Evolutionary conservation across 2,888 invertebrate species (phyloP), one percentile per base, ranked within the genome.

Genomic region (Mythimna pallens): DNA sequence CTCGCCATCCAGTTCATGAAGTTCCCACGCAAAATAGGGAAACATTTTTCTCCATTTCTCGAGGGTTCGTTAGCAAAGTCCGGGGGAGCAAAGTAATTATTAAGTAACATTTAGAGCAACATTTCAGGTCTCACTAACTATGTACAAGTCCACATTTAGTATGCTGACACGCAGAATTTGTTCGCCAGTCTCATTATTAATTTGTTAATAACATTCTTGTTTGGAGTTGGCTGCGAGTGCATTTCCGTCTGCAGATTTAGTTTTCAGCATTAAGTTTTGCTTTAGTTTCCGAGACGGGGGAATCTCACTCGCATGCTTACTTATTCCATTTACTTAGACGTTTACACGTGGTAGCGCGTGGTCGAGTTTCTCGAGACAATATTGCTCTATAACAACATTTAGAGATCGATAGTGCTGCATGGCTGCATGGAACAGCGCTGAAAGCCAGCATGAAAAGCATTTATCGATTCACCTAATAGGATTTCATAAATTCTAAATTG

Each of bases 171-270:
- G 67, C 77, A 76, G 70, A 78, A 83, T 84, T 78, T 79, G 80
- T 81, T 70, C 69, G 72, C 71, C 68, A 85, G 72, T 80, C 73
- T 78, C 80, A 79, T 81, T 81, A 84, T 86, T 84, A 84, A 85
- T 86, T 86, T 84, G 83, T 86, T 85, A 72, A 81, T 81, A 77
- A 81, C 75, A 82, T 85, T 85, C 86, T 84, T 84, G 85, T 86
- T 88, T 86, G 76, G 76, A 87, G 86, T 87, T 88, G 69, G 66
- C 80, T 80, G 82, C 79, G 85, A 88, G 87, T 87, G 83, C 81
- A 89, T 87, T 80, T 88, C 83, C 79, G 80, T 86, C 83, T 89
- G 86, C 86, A 89, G 88, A 90, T 89, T 88, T 80, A 84, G 83
- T 86, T 88, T 87, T 75, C 78, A 86, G 81, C 80, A 78, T 79